Conservation (phyloP, 2,797 vertebrate genomes). For the Cygnus olor region DNA sequence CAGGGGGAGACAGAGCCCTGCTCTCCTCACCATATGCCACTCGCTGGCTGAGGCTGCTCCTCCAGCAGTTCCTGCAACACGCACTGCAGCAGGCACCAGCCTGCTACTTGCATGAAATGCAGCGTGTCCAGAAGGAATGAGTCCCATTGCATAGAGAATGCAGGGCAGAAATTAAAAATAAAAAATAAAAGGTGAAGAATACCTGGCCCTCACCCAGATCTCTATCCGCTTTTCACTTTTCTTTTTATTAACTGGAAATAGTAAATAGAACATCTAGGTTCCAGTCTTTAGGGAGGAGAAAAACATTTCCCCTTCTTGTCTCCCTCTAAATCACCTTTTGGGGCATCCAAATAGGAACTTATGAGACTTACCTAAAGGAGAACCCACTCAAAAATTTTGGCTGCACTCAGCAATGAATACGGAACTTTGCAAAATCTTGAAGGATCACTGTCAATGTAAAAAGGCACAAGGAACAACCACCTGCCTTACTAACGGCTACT, state of each 20-base stretch:
- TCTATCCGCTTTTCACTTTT: not conserved
- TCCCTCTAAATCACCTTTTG: not conserved
- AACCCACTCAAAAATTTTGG: not conserved
- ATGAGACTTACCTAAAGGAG: not conserved
- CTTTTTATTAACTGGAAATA: not conserved
- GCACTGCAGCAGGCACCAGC: not conserved
- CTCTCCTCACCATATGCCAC: not conserved
- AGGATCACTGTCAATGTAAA: not conserved
- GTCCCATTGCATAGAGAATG: fast-evolving
- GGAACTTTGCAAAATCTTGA: not conserved
- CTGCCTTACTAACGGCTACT: not conserved
- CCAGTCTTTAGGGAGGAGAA: not conserved
- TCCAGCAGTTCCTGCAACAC: not conserved
- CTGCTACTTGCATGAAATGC: not conserved
- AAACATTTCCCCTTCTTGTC: not conserved
- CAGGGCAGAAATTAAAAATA: not conserved
- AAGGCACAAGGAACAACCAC: not conserved
- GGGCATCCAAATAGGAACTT: not conserved
- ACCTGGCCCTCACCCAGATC: not conserved
- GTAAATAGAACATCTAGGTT: not conserved
- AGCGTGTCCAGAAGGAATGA: fast-evolving
- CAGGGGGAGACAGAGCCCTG: slow-evolving; percentile 57
- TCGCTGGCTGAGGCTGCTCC: not conserved
- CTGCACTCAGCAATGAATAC: not conserved
- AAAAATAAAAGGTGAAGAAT: not conserved